Percentiles rank a stretch among this genome's conserved stretches.
phyloP scores from a whole-genome alignment of 2,888 invertebrate species.

The Crocallis elinguaria region DNA sequence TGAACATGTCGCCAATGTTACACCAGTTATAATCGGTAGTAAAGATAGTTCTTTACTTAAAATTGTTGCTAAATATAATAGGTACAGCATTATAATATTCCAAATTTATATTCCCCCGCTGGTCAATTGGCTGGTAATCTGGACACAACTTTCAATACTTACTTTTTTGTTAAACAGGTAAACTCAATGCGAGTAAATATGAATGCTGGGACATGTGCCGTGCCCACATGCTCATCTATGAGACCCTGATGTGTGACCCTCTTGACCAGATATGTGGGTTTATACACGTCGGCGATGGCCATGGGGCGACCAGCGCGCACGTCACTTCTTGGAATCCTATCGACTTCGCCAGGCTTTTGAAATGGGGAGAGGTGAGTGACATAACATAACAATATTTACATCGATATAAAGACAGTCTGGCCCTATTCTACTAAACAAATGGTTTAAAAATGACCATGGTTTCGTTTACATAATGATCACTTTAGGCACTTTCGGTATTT shows the following conservation, averaged over 20 bases:
- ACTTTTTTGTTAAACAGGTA: conserved; percentile 66
- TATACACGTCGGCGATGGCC: conserved; percentile 89
- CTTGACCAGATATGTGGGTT: conserved; percentile 91
- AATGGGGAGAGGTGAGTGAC: conserved; percentile 88
- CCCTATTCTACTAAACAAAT: too few relatives aligned
- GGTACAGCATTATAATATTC: too few relatives aligned
- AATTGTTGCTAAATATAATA: too few relatives aligned
- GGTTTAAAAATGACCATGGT: too few relatives aligned
- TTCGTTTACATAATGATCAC: too few relatives aligned
- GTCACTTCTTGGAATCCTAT: conserved; percentile 90
- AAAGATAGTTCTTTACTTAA: too few relatives aligned
- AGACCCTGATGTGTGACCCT: conserved; percentile 90
- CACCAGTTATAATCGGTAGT: too few relatives aligned
- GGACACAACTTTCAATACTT: background rate
- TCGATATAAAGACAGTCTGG: too few relatives aligned
- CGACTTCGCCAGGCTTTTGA: conserved; percentile 88
- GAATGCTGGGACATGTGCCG: conserved; percentile 89
- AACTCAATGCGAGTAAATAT: conserved; percentile 88
- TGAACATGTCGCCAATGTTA: too few relatives aligned
- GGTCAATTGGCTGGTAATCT: too few relatives aligned
- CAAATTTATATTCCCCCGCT: too few relatives aligned
- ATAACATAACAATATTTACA: background rate
- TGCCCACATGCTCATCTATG: conserved; percentile 89
- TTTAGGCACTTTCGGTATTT: too few relatives aligned
- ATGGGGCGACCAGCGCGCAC: conserved; percentile 86